A percentile compares a stretch with the other conserved stretches of the same genome.
phyloP scores from a whole-genome alignment of 2,888 invertebrate species.

The Tanytarsus gracilentus region DNA sequence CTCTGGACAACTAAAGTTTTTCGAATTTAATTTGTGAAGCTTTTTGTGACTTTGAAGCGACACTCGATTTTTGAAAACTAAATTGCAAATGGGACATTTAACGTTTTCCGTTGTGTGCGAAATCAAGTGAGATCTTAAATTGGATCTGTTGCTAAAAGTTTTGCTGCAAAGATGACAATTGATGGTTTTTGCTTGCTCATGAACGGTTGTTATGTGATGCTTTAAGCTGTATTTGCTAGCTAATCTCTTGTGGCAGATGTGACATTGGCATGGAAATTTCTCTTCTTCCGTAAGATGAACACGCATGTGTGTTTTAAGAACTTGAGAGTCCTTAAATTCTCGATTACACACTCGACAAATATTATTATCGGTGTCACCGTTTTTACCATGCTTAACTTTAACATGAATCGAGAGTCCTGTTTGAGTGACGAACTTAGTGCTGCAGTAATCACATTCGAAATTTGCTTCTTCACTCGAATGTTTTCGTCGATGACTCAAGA shows the following conservation, averaged over 20 bases:
- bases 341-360: slow-evolving; percentile 1
- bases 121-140: slow-evolving; percentile 12
- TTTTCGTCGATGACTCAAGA: slow-evolving; percentile 6
- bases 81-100: not conserved
- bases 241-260: not conserved
- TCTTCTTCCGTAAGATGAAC: not conserved
- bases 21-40: slow-evolving; percentile 12
- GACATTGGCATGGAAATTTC: not conserved
- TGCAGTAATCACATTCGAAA: not conserved
- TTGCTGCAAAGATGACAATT: slow-evolving; percentile 11
- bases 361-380: not conserved
- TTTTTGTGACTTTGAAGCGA: slow-evolving; percentile 14
- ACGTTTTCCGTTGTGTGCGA: slow-evolving; percentile 15
- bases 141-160: not conserved
- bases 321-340: not conserved
- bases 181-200: not conserved
- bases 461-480: not conserved
- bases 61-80: slow-evolving; percentile 10
- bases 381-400: slow-evolving; percentile 13
- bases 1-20: not conserved
- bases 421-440: not conserved
- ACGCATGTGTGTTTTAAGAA: not conserved
- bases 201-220: not conserved
- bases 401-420: slow-evolving; percentile 18
- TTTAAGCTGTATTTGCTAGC: slow-evolving; percentile 9